Evolutionary conservation across 1,140 invertebrate genomes (phyloP).

Genomic region (Scaptomyza montana): DNA sequence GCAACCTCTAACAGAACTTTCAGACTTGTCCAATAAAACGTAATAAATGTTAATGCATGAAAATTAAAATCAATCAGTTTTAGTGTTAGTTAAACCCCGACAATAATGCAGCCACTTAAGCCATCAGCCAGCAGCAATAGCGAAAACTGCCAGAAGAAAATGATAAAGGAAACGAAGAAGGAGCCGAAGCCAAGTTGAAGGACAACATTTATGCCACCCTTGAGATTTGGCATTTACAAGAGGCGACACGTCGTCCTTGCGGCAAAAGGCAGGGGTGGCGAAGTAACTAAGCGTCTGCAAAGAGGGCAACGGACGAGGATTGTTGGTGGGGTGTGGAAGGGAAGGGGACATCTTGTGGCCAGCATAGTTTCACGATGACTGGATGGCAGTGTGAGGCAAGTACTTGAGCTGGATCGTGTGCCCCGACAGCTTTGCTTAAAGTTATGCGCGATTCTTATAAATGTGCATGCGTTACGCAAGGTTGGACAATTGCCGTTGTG

Average conservation of each 20-base stretch:
- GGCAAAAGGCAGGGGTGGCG: slow-evolving; percentile 26
- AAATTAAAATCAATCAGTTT: slow-evolving; percentile 83
- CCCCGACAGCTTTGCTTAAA: slow-evolving; percentile 75
- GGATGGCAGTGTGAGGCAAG: background rate
- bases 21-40: slow-evolving; percentile 41
- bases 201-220: slow-evolving; percentile 80
- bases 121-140: slow-evolving; percentile 26
- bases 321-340: background rate
- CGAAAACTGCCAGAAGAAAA: slow-evolving; percentile 21
- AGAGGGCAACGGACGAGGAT: too few species aligned
- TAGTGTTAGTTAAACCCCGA: slow-evolving; percentile 75
- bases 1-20: background rate
- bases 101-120: slow-evolving; percentile 82
- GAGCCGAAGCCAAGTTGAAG: slow-evolving; percentile 53
- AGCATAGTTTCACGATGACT: slow-evolving; percentile 53
- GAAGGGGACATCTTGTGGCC: slow-evolving; percentile 49
- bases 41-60: slow-evolving; percentile 71
- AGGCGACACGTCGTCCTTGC: slow-evolving; percentile 62
- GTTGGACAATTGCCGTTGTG: slow-evolving; percentile 65
- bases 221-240: slow-evolving; percentile 74
- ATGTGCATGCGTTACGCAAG: slow-evolving; percentile 80
- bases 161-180: background rate
- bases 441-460: slow-evolving; percentile 81
- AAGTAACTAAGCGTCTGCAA: background rate
- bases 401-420: slow-evolving; percentile 41